These are phyloP conservation scores for Mola mola DNA, from an alignment of 2,113 vertebrate species.

Conservation along the genomic window DNA sequence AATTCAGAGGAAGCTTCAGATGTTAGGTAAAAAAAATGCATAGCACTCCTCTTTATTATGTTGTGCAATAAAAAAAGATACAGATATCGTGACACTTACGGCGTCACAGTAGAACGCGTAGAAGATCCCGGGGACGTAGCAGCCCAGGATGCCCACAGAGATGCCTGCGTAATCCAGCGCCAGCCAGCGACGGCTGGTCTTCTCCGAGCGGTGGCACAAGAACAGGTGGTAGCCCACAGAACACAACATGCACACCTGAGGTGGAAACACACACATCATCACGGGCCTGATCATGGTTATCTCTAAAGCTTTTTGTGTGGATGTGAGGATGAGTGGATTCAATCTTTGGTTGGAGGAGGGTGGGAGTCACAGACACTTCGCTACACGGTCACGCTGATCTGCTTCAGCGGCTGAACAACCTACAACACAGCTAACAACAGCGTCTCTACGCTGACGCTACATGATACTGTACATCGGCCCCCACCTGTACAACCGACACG, in stretches of 20 bases:
- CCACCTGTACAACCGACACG: not conserved
- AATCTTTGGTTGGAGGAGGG: too few species aligned
- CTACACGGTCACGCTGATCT: too few species aligned
- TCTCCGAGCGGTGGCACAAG: conserved; percentile 96
- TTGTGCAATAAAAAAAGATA: not conserved
- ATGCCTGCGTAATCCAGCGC: conserved; percentile 95
- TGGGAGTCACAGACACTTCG: not conserved
- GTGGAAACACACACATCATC: not conserved
- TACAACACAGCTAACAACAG: too few species aligned
- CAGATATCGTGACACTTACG: conserved; percentile 75
- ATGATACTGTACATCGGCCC: not conserved
- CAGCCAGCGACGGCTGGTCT: conserved; percentile 95
- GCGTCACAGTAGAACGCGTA: conserved; percentile 97
- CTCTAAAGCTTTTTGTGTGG: too few species aligned
- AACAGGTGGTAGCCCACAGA: conserved; percentile 97
- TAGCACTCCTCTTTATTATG: too few species aligned
- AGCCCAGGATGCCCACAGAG: conserved; percentile 96
- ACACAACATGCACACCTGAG: conserved; percentile 96
- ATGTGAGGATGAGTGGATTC: too few species aligned
- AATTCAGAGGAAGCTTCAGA: too few species aligned
- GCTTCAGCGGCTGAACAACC: too few species aligned
- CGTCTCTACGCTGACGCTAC: too few species aligned
- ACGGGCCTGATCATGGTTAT: not conserved
- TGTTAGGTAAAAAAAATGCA: too few species aligned
- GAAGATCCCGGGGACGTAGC: conserved; percentile 96